These are phyloP conservation scores for Brachionus sp. DNA, from an alignment of 1,140 invertebrate species.

Conservation along the genomic window DNA sequence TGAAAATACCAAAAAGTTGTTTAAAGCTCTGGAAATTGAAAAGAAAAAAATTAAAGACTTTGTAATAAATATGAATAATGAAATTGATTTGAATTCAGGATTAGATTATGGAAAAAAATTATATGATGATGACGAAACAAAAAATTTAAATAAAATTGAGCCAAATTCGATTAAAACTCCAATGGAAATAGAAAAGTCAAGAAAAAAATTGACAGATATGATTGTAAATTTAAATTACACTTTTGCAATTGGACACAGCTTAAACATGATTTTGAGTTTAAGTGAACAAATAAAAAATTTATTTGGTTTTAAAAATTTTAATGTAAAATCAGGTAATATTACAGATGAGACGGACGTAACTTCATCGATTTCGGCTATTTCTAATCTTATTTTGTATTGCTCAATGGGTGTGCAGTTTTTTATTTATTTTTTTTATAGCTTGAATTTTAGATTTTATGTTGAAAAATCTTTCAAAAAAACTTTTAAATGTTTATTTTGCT, in stretches of 20 bases:
- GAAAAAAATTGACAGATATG: slow-evolving; percentile 10
- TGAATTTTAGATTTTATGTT: slow-evolving; percentile 20
- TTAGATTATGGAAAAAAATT: neutral
- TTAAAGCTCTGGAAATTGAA: neutral
- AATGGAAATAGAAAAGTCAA: neutral
- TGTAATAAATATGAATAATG: slow-evolving; percentile 2
- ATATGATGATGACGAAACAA: neutral
- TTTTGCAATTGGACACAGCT: neutral
- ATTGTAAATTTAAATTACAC: neutral
- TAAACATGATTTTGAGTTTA: neutral
- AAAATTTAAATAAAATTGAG: neutral
- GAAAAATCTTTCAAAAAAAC: slow-evolving; percentile 9
- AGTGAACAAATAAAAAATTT: slow-evolving; percentile 22
- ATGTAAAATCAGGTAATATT: neutral
- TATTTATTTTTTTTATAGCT: slow-evolving; percentile 23
- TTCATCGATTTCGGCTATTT: neutral
- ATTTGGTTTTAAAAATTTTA: slow-evolving; percentile 6
- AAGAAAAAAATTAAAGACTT: neutral
- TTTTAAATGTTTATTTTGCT: slow-evolving; percentile 6
- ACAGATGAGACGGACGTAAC: neutral
- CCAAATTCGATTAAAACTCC: neutral
- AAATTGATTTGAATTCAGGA: neutral
- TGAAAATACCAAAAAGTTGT: neutral
- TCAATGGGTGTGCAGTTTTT: slow-evolving; percentile 3
- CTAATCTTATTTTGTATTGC: slow-evolving; percentile 8